phyloP scores from a whole-genome alignment of 2,797 vertebrate genomes.

The Sebastolobus altivelis region DNA sequence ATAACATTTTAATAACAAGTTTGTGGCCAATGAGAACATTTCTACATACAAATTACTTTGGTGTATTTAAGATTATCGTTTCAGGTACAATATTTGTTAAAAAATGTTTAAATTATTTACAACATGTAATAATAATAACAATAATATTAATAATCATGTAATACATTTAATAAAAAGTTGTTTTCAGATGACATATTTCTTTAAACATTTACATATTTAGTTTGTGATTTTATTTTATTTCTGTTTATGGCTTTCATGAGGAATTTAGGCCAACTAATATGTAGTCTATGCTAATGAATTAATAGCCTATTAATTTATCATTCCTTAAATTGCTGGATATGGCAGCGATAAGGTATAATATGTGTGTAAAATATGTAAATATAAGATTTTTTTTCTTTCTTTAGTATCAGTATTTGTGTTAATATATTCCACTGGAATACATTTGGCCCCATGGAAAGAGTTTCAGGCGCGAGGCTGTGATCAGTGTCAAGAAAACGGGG shows the following conservation, averaged over 20 bases:
- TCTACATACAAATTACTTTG: background rate
- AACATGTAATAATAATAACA: no score
- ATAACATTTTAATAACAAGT: background rate
- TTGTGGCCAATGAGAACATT: background rate
- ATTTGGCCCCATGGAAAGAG: background rate
- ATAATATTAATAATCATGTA: background rate
- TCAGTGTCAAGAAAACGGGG: constrained; percentile 47
- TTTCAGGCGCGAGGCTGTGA: constrained; percentile 25
- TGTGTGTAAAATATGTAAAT: background rate
- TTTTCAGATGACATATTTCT: no score
- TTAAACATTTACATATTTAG: no score
- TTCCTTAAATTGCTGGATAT: no score
- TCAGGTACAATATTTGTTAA: background rate
- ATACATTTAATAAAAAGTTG: no score
- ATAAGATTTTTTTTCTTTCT: fast-evolving
- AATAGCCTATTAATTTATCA: no score
- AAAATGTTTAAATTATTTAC: background rate
- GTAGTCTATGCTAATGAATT: no score
- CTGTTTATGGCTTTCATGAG: background rate
- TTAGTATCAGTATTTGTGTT: background rate
- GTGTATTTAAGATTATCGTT: fast-evolving
- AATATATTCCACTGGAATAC: background rate
- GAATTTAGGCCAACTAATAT: background rate
- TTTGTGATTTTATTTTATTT: background rate
- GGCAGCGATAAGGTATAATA: background rate